Conservation (phyloP, 30 jellyfish, hydroid and myxozoan genomes). For the Mastigias papua region DNA sequence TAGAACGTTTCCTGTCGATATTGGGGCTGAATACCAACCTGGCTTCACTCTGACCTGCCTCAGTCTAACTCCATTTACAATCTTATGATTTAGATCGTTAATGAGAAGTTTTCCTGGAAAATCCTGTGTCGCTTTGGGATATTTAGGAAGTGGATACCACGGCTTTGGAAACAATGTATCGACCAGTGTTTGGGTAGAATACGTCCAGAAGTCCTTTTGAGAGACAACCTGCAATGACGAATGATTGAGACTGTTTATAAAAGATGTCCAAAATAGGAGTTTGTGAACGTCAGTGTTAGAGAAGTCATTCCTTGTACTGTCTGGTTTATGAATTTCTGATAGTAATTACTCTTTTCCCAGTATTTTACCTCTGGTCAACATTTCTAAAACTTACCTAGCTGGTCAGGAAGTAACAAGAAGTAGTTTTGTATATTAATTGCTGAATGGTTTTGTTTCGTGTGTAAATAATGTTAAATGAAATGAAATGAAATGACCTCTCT, state of each 20-base stretch:
- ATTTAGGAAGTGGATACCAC: conserved; percentile 64
- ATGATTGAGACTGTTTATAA: neutral
- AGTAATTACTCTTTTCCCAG: too few relatives aligned
- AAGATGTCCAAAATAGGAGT: neutral
- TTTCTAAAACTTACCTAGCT: too few relatives aligned
- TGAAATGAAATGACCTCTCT: too few relatives aligned
- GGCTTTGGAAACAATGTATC: conserved; percentile 80
- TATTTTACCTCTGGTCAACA: too few relatives aligned
- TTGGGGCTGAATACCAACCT: conserved; percentile 49
- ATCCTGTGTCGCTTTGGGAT: conserved; percentile 59
- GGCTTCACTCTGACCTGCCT: conserved; percentile 91
- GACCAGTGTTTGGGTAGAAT: conserved; percentile 75
- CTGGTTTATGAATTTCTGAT: too few relatives aligned
- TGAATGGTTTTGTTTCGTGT: too few relatives aligned
- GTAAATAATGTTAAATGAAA: too few relatives aligned
- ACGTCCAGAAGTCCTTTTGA: conserved; percentile 88
- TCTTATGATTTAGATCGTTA: conserved; percentile 84
- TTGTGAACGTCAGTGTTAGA: too few relatives aligned
- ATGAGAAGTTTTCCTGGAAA: conserved; percentile 93
- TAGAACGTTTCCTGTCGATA: too few relatives aligned
- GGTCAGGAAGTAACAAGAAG: too few relatives aligned
- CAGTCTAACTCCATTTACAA: conserved; percentile 92
- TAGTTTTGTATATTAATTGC: too few relatives aligned
- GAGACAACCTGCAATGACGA: conserved; percentile 66
- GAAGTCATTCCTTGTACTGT: too few relatives aligned